phyloP scores from a whole-genome alignment of 1,140 invertebrate species.

The Campodea augens region DNA sequence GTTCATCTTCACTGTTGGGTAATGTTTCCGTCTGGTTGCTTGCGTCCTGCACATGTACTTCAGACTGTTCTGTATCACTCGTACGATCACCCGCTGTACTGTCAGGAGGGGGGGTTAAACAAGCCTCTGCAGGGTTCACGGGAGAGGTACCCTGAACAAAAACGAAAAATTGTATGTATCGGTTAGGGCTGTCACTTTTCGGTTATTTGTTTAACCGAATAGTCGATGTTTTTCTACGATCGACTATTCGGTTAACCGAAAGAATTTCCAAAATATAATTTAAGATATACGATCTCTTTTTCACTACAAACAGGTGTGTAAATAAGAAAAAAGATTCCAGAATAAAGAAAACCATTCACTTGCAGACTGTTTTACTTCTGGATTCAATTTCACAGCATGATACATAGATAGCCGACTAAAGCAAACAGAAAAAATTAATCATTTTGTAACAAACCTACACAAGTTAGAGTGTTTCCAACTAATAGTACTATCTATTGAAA shows the following conservation, averaged over 20 bases:
- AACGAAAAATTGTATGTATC: not conserved
- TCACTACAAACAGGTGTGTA: not conserved
- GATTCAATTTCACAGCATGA: too few species aligned
- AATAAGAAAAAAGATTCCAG: not conserved
- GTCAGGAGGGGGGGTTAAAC: conserved; percentile 15
- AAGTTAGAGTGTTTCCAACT: too few species aligned
- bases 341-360: too few species aligned
- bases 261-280: not conserved
- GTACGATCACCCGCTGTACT: conserved; percentile 14
- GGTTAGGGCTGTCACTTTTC: too few species aligned
- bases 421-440: too few species aligned
- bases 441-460: too few species aligned
- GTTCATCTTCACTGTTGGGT: conserved; percentile 22
- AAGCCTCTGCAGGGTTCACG: conserved; percentile 14
- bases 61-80: conserved; percentile 25
- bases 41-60: conserved; percentile 43
- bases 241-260: not conserved
- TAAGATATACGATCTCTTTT: not conserved
- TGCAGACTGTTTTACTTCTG: too few species aligned
- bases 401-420: too few species aligned
- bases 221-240: too few species aligned
- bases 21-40: conserved; percentile 57
- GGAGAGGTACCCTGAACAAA: conserved; percentile 18
- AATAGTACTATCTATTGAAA: too few species aligned
- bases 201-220: too few species aligned